Evolutionary conservation across 2,888 invertebrate species (phyloP).

Genomic region (Zaprionus obscuricornis): DNA sequence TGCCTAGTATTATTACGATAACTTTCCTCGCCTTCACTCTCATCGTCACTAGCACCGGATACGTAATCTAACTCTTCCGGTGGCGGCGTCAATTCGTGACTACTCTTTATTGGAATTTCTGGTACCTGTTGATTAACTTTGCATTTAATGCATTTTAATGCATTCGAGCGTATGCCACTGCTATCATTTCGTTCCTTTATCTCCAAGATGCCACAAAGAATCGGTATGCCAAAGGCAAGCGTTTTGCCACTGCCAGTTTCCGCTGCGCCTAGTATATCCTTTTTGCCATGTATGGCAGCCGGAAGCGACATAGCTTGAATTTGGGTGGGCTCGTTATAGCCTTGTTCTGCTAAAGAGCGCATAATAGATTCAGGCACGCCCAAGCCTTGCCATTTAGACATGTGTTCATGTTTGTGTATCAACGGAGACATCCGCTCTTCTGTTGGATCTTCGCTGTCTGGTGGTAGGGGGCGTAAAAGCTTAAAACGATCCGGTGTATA

Average conservation of each 20-base stretch:
- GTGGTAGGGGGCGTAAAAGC: conserved; percentile 69
- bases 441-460: conserved; percentile 46
- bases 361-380: conserved; percentile 88
- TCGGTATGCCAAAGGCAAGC: conserved; percentile 97
- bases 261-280: conserved; percentile 98
- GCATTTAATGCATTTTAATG: conserved; percentile 61
- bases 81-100: conserved; percentile 82
- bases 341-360: conserved; percentile 89
- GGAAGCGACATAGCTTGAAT: conserved; percentile 93
- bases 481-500: conserved; percentile 70
- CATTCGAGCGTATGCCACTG: conserved; percentile 79
- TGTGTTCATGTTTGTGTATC: conserved; percentile 5
- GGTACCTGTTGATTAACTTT: conserved; percentile 41
- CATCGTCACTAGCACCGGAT: conserved; percentile 59
- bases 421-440: conserved; percentile 40
- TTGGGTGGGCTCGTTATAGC: conserved; percentile 92
- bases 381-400: conserved; percentile 87
- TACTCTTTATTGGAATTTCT: conserved; percentile 26
- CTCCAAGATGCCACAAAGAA: conserved; percentile 92
- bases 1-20: conserved; percentile 19
- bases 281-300: conserved; percentile 91
- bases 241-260: conserved; percentile 99
- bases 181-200: conserved; percentile 84
- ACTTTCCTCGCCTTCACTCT: conserved; percentile 60
- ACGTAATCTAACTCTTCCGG: conserved; percentile 79